Base-by-base conservation (phyloP, 2,113 vertebrate genomes). In the Rhinoderma darwinii region DNA sequence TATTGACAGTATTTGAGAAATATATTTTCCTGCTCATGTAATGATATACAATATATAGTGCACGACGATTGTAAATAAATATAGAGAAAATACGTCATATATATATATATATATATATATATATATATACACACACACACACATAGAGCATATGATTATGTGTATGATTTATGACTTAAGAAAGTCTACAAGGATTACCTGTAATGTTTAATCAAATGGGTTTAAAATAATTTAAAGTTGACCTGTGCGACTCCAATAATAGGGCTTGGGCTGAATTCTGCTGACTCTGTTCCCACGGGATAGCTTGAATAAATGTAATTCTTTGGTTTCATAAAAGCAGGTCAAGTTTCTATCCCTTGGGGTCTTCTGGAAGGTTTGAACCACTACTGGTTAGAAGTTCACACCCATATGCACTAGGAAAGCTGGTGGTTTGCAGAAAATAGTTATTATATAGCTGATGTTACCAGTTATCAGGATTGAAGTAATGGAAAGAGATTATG, bases 241-340 rank as follows among this genome's bases (percentile, higher is more conserved):
- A 94, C 92, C 91, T 89, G 88, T 90, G 91, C 93, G 90, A 81
- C 89, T 92, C 82, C 83, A 92, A 91, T 92, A 94, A 92, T 92
- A 91, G 93, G 91, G 91, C 93, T 91, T 91, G 93, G 93, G 92
- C 94, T 93, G 90, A 91, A 92, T 95, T 95, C 91, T 91, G 92
- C 93, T 94, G 91, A 91, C 90, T 92, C 87, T 81, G 93, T 91
- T 92, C 93, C 92, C 93, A 90, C 88, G 92, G 92, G 94, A 76
- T 91, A 94, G 92, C 91, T 93, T 92, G 92, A 93, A 94, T 95
- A 95, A 95, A 95, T 94, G 93, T 95, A 95, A 95, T 94, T 95
- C 94, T 94, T 93, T 93, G 92, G 92, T 94, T 95, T 94, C 94
- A 94, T 94, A 94, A 96, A 96, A 94, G 91, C 93, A 94, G 93